A percentile compares a stretch with the other conserved stretches of the same genome.
Conservation (phyloP, 2,113 vertebrate species). For the Urocolius indicus region DNA sequence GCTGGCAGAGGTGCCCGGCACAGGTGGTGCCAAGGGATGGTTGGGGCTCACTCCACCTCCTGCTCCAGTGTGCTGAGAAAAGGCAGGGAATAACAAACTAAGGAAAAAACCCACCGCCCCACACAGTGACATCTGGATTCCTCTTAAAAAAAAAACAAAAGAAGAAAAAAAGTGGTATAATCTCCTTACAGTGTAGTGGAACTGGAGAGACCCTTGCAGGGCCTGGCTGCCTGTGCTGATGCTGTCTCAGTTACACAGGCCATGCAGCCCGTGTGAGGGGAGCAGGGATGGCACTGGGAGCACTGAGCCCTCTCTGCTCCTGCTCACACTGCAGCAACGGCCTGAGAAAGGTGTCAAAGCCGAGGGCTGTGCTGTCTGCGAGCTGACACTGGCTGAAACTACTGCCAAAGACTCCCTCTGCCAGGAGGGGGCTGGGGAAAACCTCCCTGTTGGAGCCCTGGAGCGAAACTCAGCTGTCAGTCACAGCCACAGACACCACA, state of each 20-base stretch:
- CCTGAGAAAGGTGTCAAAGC: constrained; percentile 10
- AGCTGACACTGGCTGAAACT: background rate
- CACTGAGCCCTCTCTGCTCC: background rate
- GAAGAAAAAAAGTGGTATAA: constrained; percentile 27
- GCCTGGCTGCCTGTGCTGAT: background rate
- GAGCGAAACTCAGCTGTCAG: constrained; percentile 23
- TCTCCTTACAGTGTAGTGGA: constrained; percentile 63
- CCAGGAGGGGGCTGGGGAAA: background rate
- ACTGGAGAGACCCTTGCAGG: constrained; percentile 55
- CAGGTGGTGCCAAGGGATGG: background rate
- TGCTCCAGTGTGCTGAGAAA: constrained; percentile 9
- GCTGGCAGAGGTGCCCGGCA: background rate
- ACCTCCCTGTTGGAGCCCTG: background rate
- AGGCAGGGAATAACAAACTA: background rate
- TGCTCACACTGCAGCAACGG: background rate
- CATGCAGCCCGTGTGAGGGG: background rate
- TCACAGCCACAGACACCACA: background rate
- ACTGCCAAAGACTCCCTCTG: background rate
- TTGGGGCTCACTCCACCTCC: background rate
- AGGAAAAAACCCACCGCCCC: background rate
- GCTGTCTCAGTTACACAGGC: background rate
- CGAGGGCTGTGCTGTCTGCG: background rate
- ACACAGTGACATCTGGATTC: background rate
- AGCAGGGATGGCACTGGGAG: background rate
- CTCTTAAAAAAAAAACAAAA: background rate